These are phyloP conservation scores for Vanessa cardui DNA, from an alignment of 2,888 invertebrate genomes.

Conservation along the genomic window DNA sequence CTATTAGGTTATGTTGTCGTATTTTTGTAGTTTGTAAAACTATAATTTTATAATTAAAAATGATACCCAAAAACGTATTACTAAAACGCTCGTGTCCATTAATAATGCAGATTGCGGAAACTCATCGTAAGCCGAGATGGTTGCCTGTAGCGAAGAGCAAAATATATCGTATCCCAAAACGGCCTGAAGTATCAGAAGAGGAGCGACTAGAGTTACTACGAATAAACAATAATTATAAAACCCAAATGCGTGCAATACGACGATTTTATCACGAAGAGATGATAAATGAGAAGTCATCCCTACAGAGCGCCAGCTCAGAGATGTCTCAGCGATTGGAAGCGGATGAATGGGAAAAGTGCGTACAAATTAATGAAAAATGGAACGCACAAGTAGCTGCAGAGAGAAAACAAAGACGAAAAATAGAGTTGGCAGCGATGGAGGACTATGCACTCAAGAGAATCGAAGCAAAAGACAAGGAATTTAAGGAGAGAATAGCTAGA, in stretches of 20 bases:
- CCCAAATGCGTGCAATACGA: slow-evolving; percentile 82
- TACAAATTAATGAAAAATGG: slow-evolving; percentile 87
- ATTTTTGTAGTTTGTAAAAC: neutral
- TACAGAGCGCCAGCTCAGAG: slow-evolving; percentile 80
- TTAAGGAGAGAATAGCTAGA: slow-evolving; percentile 59
- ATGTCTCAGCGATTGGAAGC: slow-evolving; percentile 82
- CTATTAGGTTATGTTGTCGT: slow-evolving; percentile 30
- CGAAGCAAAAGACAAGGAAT: slow-evolving; percentile 63
- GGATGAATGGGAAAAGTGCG: slow-evolving; percentile 84
- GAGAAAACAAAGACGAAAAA: slow-evolving; percentile 82
- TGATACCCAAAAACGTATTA: slow-evolving; percentile 52
- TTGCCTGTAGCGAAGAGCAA: slow-evolving; percentile 91
- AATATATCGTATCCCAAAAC: slow-evolving; percentile 86
- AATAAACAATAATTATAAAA: slow-evolving; percentile 87
- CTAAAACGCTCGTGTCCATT: slow-evolving; percentile 64
- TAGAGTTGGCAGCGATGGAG: slow-evolving; percentile 73
- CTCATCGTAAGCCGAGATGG: slow-evolving; percentile 89
- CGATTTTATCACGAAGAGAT: slow-evolving; percentile 81
- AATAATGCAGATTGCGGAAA: slow-evolving; percentile 63
- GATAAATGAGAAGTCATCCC: slow-evolving; percentile 72
- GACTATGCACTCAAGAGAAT: slow-evolving; percentile 72
- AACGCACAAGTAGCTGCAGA: slow-evolving; percentile 84
- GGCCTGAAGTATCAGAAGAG: slow-evolving; percentile 82
- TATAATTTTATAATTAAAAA: slow-evolving; percentile 23
- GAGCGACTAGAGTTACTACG: slow-evolving; percentile 86